phyloP scores from a whole-genome alignment of 1,140 invertebrate genomes.

The Coptotermes formosanus region DNA sequence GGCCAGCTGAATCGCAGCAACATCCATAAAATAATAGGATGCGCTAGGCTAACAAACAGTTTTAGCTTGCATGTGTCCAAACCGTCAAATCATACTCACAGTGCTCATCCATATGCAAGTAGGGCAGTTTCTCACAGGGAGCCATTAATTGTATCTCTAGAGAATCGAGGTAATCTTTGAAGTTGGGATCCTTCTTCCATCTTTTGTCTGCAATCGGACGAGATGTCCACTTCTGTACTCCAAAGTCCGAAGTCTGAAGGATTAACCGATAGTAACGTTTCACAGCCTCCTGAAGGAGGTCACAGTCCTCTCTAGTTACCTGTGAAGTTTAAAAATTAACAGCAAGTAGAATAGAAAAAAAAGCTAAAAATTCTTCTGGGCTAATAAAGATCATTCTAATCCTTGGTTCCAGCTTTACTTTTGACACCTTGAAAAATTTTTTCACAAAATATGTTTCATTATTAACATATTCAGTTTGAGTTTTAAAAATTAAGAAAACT shows the following conservation, averaged over 20 bases:
- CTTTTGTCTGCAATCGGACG: slow-evolving; percentile 36
- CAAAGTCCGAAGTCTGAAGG: slow-evolving; percentile 42
- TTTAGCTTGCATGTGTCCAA: not conserved
- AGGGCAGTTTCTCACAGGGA: slow-evolving; percentile 58
- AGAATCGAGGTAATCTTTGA: slow-evolving; percentile 46
- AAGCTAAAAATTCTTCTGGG: no score
- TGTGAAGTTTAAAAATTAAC: slow-evolving; percentile 32
- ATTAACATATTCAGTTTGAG: no score
- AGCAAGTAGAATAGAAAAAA: no score
- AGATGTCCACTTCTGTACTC: slow-evolving; percentile 40
- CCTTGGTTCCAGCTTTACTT: no score
- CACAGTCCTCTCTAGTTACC: slow-evolving; percentile 50
- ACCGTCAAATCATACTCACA: slow-evolving; percentile 54
- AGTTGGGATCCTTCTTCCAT: slow-evolving; percentile 40
- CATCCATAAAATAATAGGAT: slow-evolving; percentile 14
- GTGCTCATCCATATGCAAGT: slow-evolving; percentile 67
- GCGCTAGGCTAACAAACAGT: slow-evolving; percentile 20
- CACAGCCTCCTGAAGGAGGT: slow-evolving; percentile 56
- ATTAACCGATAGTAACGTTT: slow-evolving; percentile 53
- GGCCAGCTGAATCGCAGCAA: not conserved
- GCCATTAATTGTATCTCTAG: slow-evolving; percentile 54
- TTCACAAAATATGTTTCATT: no score
- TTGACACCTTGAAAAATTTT: no score
- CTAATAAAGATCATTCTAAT: no score
- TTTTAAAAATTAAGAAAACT: no score